Conservation (phyloP, 2,888 invertebrate species). For the Drosophila tripunctata region DNA sequence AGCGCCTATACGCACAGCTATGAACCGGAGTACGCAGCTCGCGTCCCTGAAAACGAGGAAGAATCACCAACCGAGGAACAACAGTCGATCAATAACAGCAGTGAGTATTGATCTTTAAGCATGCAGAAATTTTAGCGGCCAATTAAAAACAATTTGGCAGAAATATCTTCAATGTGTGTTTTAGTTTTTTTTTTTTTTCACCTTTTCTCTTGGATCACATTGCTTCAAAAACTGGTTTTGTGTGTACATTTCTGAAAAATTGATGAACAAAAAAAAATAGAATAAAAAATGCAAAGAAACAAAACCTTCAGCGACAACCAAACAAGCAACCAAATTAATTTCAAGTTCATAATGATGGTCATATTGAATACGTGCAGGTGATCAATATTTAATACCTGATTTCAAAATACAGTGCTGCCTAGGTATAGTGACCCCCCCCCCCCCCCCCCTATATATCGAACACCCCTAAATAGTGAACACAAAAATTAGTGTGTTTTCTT, state of each 20-base stretch:
- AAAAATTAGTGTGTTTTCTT: no score
- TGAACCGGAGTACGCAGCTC: slow-evolving; percentile 74
- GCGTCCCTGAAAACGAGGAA: slow-evolving; percentile 66
- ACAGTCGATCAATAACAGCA: slow-evolving; percentile 32
- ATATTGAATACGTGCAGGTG: slow-evolving; percentile 45
- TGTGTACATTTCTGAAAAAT: slow-evolving; percentile 24
- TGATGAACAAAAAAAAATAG: not conserved
- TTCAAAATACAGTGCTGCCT: no score
- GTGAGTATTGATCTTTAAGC: slow-evolving; percentile 32
- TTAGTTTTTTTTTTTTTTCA: no score
- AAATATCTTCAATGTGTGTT: slow-evolving; percentile 40
- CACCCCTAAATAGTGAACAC: no score
- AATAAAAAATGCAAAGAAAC: slow-evolving; percentile 48
- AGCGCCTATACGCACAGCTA: slow-evolving; percentile 82
- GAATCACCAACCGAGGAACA: slow-evolving; percentile 58
- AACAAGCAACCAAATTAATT: slow-evolving; percentile 65
- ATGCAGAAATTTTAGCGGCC: slow-evolving; percentile 33
- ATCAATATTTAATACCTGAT: slow-evolving; percentile 50
- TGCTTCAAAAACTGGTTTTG: slow-evolving; percentile 64
- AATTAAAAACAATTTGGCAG: slow-evolving; percentile 35
- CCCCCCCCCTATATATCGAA: no score
- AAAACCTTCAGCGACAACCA: slow-evolving; percentile 65
- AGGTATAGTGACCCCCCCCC: no score
- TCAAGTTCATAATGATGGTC: slow-evolving; percentile 73
- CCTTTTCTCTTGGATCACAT: no score